Evolutionary conservation across 2,797 vertebrate genomes (phyloP).

Genomic region (Saguinus oedipus): DNA sequence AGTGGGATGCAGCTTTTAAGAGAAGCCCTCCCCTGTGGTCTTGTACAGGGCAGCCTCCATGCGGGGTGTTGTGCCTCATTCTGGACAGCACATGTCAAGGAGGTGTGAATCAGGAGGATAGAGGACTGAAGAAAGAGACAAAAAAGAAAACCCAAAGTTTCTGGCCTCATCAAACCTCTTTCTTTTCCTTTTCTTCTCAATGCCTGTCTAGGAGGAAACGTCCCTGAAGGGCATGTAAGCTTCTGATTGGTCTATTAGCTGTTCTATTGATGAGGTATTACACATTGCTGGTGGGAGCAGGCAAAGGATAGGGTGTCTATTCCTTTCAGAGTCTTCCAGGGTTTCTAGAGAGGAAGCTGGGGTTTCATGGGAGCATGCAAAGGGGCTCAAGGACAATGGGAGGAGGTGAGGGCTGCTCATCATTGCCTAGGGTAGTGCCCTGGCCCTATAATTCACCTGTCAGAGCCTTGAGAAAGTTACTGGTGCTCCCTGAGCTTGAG

Average conservation of each 20-base stretch:
- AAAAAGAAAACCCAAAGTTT: neutral
- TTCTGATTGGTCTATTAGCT: neutral
- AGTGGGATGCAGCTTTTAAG: neutral
- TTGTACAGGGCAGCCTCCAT: neutral
- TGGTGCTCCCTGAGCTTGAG: neutral
- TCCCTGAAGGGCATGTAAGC: neutral
- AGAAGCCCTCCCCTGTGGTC: neutral
- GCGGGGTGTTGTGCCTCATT: too few species aligned
- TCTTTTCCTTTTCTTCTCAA: neutral
- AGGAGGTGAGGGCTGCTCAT: neutral
- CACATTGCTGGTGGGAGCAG: too few species aligned
- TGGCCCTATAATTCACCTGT: neutral
- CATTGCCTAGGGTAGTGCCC: neutral
- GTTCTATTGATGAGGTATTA: neutral
- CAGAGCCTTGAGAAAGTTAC: neutral
- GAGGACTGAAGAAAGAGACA: neutral
- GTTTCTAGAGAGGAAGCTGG: neutral
- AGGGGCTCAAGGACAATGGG: neutral
- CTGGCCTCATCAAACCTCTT: neutral
- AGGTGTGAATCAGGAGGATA: neutral
- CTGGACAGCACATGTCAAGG: neutral
- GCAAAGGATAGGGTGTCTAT: neutral
- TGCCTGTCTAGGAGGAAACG: too few species aligned
- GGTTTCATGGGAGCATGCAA: neutral
- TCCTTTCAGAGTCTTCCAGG: neutral